phyloP scores from a whole-genome alignment of 2,113 vertebrate genomes.

The Gadus chalcogrammus region DNA sequence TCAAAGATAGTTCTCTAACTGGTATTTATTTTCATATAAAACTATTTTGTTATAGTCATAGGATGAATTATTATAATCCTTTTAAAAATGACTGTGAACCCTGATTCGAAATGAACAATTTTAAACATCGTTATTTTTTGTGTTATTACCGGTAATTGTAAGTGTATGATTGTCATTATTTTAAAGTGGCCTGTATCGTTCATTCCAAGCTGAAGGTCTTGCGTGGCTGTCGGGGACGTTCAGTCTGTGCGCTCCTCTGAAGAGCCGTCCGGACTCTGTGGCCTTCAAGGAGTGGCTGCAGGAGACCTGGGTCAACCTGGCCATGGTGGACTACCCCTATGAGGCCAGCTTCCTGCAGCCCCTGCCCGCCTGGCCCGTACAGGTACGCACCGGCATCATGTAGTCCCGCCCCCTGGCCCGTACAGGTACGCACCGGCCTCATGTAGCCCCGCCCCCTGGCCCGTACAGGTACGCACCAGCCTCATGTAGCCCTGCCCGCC shows the following conservation, averaged over 20 bases:
- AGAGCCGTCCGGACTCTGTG: slow-evolving; percentile 56
- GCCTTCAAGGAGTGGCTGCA: slow-evolving; percentile 86
- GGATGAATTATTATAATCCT: too few species aligned
- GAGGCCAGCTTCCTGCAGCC: slow-evolving; percentile 87
- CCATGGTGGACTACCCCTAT: slow-evolving; percentile 96
- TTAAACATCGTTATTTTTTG: too few species aligned
- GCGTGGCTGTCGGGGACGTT: slow-evolving; percentile 83
- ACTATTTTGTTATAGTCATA: too few species aligned
- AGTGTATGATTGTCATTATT: too few species aligned
- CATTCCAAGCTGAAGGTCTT: slow-evolving; percentile 75
- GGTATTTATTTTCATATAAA: too few species aligned
- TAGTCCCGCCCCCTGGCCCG: slow-evolving; percentile 90
- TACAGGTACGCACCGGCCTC: slow-evolving; percentile 53
- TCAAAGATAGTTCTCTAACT: too few species aligned
- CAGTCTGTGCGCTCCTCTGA: slow-evolving; percentile 80
- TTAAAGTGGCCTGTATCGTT: neutral
- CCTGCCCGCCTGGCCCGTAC: slow-evolving; percentile 89
- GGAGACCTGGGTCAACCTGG: slow-evolving; percentile 92
- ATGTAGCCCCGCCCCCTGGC: too few species aligned
- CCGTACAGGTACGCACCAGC: too few species aligned
- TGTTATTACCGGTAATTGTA: too few species aligned
- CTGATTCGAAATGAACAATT: too few species aligned
- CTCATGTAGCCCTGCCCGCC: too few species aligned
- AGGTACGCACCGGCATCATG: slow-evolving; percentile 22
- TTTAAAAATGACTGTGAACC: too few species aligned